A percentile compares a stretch with the other conserved stretches of the same genome.
Evolutionary conservation across 2,113 vertebrate genomes (phyloP).

Genomic region (Sinocyclocheilus grahami): DNA sequence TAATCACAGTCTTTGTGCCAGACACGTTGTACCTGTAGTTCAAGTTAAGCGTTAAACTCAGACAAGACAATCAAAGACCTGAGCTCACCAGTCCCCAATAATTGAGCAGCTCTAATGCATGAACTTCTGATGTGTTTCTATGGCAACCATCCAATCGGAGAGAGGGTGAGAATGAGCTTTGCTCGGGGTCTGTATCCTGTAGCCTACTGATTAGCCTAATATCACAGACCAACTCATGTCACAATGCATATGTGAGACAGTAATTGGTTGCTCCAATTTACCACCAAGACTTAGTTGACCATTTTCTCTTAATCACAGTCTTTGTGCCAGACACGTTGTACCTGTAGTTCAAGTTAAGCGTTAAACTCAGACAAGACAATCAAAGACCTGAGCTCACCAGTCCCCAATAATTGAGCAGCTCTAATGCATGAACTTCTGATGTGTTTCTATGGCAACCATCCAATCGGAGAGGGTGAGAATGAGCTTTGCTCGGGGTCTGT

Average conservation of each 20-base stretch:
- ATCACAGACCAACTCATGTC: constrained; percentile 11
- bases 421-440: constrained; percentile 53
- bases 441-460: constrained; percentile 59
- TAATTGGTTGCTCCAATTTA: background rate
- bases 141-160: constrained; percentile 52
- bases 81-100: constrained; percentile 53
- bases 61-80: constrained; percentile 41
- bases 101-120: constrained; percentile 54
- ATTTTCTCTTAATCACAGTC: constrained; percentile 19
- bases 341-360: constrained; percentile 8
- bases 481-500: constrained; percentile 27
- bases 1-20: constrained; percentile 29
- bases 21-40: constrained; percentile 14
- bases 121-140: constrained; percentile 58
- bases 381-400: constrained; percentile 52
- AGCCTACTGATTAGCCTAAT: constrained; percentile 23
- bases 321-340: constrained; percentile 2
- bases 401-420: constrained; percentile 51
- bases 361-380: constrained; percentile 11
- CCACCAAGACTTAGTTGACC: background rate
- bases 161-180: constrained; percentile 25
- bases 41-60: background rate
- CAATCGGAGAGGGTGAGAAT: constrained; percentile 25
- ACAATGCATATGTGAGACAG: background rate
- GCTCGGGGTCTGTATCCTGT: constrained; percentile 16